Evolutionary conservation across 2,888 invertebrate genomes (phyloP).

Genomic region (Cryptocephalus primarius): DNA sequence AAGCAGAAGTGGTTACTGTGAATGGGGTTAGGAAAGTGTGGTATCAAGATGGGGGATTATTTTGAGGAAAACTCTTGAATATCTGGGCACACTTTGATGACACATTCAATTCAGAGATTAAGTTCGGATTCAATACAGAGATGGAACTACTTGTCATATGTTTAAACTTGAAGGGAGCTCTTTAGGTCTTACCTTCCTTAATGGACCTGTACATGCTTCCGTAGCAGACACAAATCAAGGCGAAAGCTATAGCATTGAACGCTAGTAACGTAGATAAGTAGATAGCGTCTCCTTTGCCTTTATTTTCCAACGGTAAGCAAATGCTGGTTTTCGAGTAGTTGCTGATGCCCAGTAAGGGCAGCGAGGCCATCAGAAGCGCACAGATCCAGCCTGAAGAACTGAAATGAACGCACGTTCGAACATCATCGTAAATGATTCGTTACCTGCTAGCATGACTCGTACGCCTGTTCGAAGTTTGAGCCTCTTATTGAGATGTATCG

Average conservation of each 20-base stretch:
- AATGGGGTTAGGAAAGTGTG: too few relatives aligned
- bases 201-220: constrained; percentile 52
- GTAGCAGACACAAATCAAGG: constrained; percentile 51
- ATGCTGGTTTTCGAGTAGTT: constrained; percentile 56
- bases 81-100: too few relatives aligned
- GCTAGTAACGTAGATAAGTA: constrained; percentile 46
- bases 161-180: too few relatives aligned
- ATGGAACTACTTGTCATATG: too few relatives aligned
- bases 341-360: constrained; percentile 53
- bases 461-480: constrained; percentile 46
- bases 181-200: constrained; percentile 22
- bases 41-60: too few relatives aligned
- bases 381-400: constrained; percentile 51
- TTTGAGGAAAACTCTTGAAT: too few relatives aligned
- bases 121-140: too few relatives aligned
- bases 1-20: too few relatives aligned
- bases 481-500: constrained; percentile 50
- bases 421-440: constrained; percentile 34
- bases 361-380: constrained; percentile 44
- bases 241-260: constrained; percentile 52
- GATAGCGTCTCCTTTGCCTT: constrained; percentile 40
- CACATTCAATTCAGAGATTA: too few relatives aligned
- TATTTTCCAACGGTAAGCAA: constrained; percentile 53
- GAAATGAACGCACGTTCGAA: constrained; percentile 44
- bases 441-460: constrained; percentile 43